A percentile compares a stretch with the other conserved stretches of the same genome.
phyloP scores from a whole-genome alignment of 2,797 vertebrate species.

The Sebastes itinus region DNA sequence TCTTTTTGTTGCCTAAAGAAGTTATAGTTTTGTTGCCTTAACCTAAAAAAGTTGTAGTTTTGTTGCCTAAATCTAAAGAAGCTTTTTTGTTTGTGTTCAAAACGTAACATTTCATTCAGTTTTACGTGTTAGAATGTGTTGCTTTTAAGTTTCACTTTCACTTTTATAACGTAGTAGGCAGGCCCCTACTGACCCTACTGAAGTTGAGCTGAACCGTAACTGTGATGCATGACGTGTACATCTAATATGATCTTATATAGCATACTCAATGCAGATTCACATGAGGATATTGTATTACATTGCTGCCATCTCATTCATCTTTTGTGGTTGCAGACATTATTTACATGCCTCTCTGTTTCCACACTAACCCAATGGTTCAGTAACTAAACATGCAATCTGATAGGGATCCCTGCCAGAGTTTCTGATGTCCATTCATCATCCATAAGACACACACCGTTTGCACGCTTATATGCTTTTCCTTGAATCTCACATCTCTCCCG shows the following conservation, averaged over 20 bases:
- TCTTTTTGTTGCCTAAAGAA: too few relatives aligned
- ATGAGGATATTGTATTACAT: not conserved
- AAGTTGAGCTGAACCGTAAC: not conserved
- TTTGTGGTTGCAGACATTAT: constrained; percentile 15
- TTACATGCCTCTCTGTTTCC: constrained; percentile 24
- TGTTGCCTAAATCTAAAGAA: too few relatives aligned
- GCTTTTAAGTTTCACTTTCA: too few relatives aligned
- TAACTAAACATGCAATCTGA: constrained; percentile 41
- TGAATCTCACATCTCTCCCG: constrained; percentile 1
- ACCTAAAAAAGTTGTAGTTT: too few relatives aligned
- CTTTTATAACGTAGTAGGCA: too few relatives aligned
- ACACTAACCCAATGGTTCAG: constrained; percentile 16
- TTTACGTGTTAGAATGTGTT: too few relatives aligned
- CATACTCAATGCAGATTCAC: not conserved
- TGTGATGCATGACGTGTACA: constrained; percentile 12
- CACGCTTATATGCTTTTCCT: not conserved
- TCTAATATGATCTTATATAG: constrained; percentile 24
- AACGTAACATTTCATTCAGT: too few relatives aligned
- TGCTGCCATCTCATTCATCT: constrained; percentile 32
- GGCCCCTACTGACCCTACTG: too few relatives aligned
- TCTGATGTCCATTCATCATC: constrained; percentile 57
- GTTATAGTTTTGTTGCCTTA: too few relatives aligned
- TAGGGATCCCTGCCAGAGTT: constrained; percentile 21
- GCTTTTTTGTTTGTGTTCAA: too few relatives aligned
- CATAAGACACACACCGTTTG: constrained; percentile 20